phyloP scores from a whole-genome alignment of 2,888 invertebrate species.

The Eutolmus rufibarbis region DNA sequence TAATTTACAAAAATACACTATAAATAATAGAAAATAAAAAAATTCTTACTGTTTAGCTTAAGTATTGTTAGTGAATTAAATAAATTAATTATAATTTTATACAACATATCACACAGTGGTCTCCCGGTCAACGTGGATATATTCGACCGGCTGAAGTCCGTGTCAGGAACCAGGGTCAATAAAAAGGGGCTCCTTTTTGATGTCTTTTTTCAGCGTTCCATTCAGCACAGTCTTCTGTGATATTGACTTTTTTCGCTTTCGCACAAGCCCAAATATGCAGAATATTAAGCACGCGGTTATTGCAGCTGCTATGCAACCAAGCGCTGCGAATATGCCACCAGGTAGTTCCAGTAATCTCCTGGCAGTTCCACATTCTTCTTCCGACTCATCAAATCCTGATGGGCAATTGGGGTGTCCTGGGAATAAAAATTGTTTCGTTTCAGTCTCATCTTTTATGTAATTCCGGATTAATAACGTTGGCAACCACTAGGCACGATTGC shows the following conservation, averaged over 20 bases:
- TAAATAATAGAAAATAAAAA: slow-evolving; percentile 34
- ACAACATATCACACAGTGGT: slow-evolving; percentile 81
- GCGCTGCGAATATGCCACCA: slow-evolving; percentile 65
- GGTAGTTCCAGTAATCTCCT: slow-evolving; percentile 66
- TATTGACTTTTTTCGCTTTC: slow-evolving; percentile 66
- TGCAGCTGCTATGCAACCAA: slow-evolving; percentile 68
- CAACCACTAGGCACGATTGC: neutral
- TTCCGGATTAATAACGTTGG: neutral
- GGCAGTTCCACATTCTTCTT: slow-evolving; percentile 70
- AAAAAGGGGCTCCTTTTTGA: slow-evolving; percentile 62
- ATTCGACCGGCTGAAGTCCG: slow-evolving; percentile 88
- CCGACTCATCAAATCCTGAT: slow-evolving; percentile 75
- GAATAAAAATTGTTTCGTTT: slow-evolving; percentile 42
- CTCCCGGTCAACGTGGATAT: slow-evolving; percentile 91
- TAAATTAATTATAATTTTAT: slow-evolving; percentile 41
- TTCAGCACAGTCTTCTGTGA: slow-evolving; percentile 64
- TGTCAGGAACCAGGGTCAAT: slow-evolving; percentile 80
- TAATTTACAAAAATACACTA: slow-evolving; percentile 36
- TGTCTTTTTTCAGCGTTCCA: slow-evolving; percentile 71
- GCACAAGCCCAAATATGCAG: slow-evolving; percentile 68
- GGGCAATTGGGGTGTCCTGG: slow-evolving; percentile 68
- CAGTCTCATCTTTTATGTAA: neutral
- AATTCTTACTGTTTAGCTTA: slow-evolving; percentile 26
- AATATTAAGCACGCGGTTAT: slow-evolving; percentile 67
- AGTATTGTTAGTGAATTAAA: slow-evolving; percentile 26